Percentiles rank a stretch among this genome's conserved stretches.
Conservation (phyloP, 2,113 vertebrate species). For the Emydocephalus ijimae region DNA sequence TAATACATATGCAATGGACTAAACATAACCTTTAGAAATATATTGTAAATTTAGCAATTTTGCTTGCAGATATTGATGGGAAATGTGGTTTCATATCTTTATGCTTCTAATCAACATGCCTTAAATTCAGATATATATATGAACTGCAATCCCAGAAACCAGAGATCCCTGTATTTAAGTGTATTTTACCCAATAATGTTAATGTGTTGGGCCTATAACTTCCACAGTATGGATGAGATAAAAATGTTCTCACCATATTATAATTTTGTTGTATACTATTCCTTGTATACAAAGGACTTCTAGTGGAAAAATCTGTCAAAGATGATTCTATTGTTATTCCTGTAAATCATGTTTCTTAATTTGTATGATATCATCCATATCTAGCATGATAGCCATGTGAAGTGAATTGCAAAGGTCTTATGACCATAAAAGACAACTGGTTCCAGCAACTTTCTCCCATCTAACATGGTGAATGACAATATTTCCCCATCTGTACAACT, state of each 20-base stretch:
- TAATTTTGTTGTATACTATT: neutral
- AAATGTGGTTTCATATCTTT: neutral
- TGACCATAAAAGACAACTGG: constrained; percentile 47
- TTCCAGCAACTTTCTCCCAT: constrained; percentile 45
- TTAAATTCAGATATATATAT: neutral
- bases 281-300: neutral
- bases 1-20: neutral
- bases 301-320: neutral
- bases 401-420: constrained; percentile 23
- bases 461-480: constrained; percentile 26
- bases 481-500: constrained; percentile 31
- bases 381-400: constrained; percentile 26
- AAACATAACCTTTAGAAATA: neutral
- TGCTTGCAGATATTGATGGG: neutral
- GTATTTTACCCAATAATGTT: too few species aligned
- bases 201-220: neutral
- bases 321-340: neutral
- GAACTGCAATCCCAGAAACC: neutral
- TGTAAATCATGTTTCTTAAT: neutral
- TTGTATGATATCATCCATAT: neutral
- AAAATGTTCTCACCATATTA: neutral
- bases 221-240: too few species aligned
- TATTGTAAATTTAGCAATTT: too few species aligned
- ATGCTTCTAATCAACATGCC: neutral
- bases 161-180: neutral